Base-by-base conservation (phyloP, 2,888 invertebrate genomes). In the Scaptomyza reducta region DNA sequence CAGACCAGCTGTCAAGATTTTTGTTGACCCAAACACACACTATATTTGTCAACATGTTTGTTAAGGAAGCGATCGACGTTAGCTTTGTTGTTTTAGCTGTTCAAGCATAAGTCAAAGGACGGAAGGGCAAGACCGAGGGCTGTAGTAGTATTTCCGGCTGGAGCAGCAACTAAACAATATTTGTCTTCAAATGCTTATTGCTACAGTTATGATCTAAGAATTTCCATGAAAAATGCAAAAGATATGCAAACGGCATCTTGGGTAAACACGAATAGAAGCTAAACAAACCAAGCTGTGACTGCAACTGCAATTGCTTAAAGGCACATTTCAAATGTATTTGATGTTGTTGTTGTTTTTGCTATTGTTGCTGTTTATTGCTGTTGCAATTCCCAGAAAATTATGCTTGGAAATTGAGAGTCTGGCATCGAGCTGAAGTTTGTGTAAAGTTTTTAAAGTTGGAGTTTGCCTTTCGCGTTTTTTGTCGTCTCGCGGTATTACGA, bases 301-400 rank as follows among this genome's bases (percentile, higher is more conserved):
- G 59, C 57, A 41, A 70, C 60, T 64, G 57, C 62, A 74, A 65
- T 70, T 31, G 31, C 56, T 53, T 49, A 59, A 16, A 70, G 74
- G 65, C 74, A 69, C 61, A 70, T 58, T 74, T 61, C 47, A 31
- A 56, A 63, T 62, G 40, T 64, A 50, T 58, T 58, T 62, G 51
- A 31, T 54, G 51, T 35, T 54, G 22, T 31, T 41, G 55, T 7
- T 45, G 27, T 9, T 40, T 33, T 51, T 40, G 55, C 7, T 46
- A 42, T 33, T 45, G 62, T 13, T 66, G 66, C 35, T 65, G 64
- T 65, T 55, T 65, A 49, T 66, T 67, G 42, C 63, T 72, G 63
- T 56, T 62, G 77, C 82, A 70, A 75, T 83, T 83, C 81, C 76
- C 79, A 84, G 84, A 84, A 82, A 83, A 84, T 74, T 55, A 65